Evolutionary conservation across 2,797 vertebrate species (phyloP), one percentile per base, ranked within the genome.

Genomic region (Hyperoplus immaculatus): DNA sequence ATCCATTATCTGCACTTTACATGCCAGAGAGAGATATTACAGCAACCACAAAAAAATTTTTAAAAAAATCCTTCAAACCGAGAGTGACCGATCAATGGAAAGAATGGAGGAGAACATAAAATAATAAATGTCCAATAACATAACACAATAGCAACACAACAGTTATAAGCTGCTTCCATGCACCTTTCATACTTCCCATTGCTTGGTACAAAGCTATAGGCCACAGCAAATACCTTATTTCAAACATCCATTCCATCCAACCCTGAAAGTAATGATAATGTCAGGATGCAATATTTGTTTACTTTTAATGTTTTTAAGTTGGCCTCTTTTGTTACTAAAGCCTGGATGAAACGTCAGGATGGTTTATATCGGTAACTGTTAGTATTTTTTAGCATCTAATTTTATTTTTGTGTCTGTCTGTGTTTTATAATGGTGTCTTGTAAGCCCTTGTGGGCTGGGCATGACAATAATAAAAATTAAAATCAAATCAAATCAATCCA

Each of bases 31-130:
- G 46, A 43, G 11, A 59, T 45, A 47, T 29, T 29, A 29, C 50
- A 60, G 60, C 51, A 70, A 43, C 36, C 4, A 39, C 16, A 46
- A 9, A 16, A 51, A n/a, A n/a, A n/a, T n/a, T n/a, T n/a, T n/a
- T n/a, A n/a, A 13, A 66, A 64, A 29, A 70, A 57, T 29, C 6
- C 15, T 12, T 46, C 21, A 14, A 60, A 51, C 64, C 21, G 43
- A 39, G n/a, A 21, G 57, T 2, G 4, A 42, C 46, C 9, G n/a
- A 58, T 59, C 38, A 47, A 36, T 53, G 65, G 38, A 50, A 16
- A 41, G 43, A 41, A 66, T 9, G 13, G 13, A 42, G 41, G 21
- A 65, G 56, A 63, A 60, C 70, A 61, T 46, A 51, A 70, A 64
- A 73, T 21, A 1, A 10, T 1, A 36, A 12, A 16, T 6, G 42